Base-by-base conservation (phyloP, 1,140 invertebrate genomes). In the Campodea augens region DNA sequence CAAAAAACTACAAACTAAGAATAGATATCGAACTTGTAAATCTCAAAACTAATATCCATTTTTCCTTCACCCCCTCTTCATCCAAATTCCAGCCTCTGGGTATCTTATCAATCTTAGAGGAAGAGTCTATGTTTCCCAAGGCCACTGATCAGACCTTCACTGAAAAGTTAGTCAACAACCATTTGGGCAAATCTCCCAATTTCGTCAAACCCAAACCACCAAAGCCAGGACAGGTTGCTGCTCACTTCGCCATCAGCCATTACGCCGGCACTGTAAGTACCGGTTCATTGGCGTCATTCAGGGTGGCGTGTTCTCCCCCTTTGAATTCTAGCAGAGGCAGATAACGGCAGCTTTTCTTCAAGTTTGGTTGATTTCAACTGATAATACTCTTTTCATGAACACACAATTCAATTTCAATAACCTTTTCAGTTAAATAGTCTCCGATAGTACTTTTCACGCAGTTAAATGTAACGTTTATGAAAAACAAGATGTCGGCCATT, bases 41-140 rank as follows among this genome's bases (percentile, higher is more conserved):
- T n/a, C n/a, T n/a, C n/a, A n/a, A n/a, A n/a, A n/a, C n/a, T n/a
- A n/a, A n/a, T n/a, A n/a, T n/a, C n/a, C n/a, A n/a, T n/a, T n/a
- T n/a, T n/a, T n/a, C n/a, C n/a, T n/a, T n/a, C n/a, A n/a, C n/a
- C n/a, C n/a, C n/a, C n/a, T n/a, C n/a, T n/a, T n/a, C n/a, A n/a
- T n/a, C n/a, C n/a, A n/a, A n/a, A n/a, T n/a, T n/a, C n/a, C 69
- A 96, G 90, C 92, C 91, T 60, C 91, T 98, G 88, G 93, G 93
- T 81, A 95, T 98, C 74, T 76, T 98, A 62, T 98, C 95, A 67
- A 98, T 98, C 68, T 86, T 98, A 72, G 95, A 98, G 72, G 93
- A 98, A 82, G 93, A 98, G 72, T 96, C 90, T 87, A 98, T 98
- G 89, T 97, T 98, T 80, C 95, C 95, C 58, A 98, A 98, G 74